These are phyloP conservation scores for Anthopleura sola DNA, from an alignment of 64 coral and sea anemone species.

Conservation along the genomic window DNA sequence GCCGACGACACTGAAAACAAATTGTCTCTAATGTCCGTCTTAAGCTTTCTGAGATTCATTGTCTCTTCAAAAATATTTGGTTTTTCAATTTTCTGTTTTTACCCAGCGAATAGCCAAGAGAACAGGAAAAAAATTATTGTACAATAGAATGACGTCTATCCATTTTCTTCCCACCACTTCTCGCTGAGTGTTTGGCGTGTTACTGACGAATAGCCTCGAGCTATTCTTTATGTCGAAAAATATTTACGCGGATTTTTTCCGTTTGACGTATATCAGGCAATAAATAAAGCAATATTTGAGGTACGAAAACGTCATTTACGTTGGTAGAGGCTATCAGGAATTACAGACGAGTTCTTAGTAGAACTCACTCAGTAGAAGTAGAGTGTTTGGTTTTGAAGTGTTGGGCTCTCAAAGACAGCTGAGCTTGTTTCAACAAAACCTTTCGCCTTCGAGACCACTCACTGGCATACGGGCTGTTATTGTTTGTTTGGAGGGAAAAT, in stretches of 20 bases:
- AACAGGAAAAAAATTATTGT: not conserved
- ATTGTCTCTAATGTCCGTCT: too few species aligned
- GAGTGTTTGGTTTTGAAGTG: not conserved
- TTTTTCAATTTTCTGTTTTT: not conserved
- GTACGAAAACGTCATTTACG: not conserved
- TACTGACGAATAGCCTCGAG: not conserved
- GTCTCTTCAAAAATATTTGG: not conserved
- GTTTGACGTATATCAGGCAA: not conserved
- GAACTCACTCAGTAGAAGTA: not conserved
- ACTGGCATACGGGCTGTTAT: not conserved
- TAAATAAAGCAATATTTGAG: not conserved
- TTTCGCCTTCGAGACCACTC: not conserved
- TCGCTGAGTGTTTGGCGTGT: not conserved
- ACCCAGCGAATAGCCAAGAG: not conserved
- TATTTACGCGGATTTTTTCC: not conserved
- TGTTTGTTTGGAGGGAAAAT: not conserved
- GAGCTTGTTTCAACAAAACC: not conserved
- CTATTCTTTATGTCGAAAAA: not conserved
- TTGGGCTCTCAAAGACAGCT: not conserved
- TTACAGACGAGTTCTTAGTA: not conserved
- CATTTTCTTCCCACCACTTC: not conserved
- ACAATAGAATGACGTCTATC: not conserved
- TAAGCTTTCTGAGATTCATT: too few species aligned
- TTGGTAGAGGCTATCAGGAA: not conserved
- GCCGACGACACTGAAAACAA: too few species aligned